A percentile compares a stretch with the other conserved stretches of the same genome.
Conservation (phyloP, 1,140 invertebrate genomes). For the Dreissena rostriformis region DNA sequence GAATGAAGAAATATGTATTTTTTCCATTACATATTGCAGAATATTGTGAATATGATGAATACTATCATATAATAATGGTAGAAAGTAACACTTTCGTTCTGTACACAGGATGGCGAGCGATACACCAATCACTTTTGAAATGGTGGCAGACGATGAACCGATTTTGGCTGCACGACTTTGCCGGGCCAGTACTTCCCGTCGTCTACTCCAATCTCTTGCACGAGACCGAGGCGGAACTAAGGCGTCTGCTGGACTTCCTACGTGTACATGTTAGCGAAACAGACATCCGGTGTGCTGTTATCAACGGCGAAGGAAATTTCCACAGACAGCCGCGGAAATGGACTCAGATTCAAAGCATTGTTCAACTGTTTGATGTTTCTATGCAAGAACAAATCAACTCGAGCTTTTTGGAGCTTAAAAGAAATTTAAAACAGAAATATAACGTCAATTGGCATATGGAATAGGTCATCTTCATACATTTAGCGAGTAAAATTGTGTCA, state of each 20-base stretch:
- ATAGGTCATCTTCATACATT: too few relatives aligned
- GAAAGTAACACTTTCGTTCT: too few relatives aligned
- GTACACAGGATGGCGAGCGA: neutral
- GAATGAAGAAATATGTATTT: too few relatives aligned
- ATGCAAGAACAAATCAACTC: neutral
- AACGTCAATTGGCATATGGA: neutral
- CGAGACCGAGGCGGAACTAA: neutral
- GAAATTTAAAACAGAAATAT: slow-evolving; percentile 8
- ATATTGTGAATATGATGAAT: too few relatives aligned
- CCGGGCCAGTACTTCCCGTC: slow-evolving; percentile 14
- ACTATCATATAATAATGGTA: too few relatives aligned
- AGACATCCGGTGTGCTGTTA: slow-evolving; percentile 21
- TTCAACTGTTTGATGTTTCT: neutral
- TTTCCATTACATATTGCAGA: too few relatives aligned
- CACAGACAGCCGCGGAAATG: slow-evolving; percentile 5
- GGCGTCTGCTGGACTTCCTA: slow-evolving; percentile 1
- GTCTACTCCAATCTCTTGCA: slow-evolving; percentile 5
- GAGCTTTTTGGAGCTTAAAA: neutral
- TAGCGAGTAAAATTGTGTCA: too few relatives aligned
- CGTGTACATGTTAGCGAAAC: neutral
- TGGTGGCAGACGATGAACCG: slow-evolving; percentile 9
- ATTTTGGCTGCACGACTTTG: neutral
- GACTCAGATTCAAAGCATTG: slow-evolving; percentile 5
- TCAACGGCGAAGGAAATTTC: slow-evolving; percentile 27
- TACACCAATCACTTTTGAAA: neutral